These are phyloP conservation scores for Heliopora coerulea DNA, from an alignment of 92 coral and sea anemone species.

Conservation along the genomic window DNA sequence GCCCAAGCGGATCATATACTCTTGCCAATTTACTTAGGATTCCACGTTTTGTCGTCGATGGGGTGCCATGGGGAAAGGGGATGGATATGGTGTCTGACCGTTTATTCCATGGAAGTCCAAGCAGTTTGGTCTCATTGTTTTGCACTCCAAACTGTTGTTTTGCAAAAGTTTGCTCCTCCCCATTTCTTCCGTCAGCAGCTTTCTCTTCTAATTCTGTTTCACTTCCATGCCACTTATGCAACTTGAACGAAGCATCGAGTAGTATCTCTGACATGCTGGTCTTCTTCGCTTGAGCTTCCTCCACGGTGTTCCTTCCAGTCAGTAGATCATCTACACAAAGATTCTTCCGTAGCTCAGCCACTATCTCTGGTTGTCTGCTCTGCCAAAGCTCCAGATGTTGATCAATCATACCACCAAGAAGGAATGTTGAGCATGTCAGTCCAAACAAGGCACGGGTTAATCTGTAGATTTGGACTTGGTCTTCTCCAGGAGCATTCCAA, in stretches of 20 bases:
- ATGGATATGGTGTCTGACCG: background rate
- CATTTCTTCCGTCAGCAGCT: too few relatives aligned
- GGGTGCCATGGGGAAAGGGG: constrained; percentile 5
- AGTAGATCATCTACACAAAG: constrained; percentile 12
- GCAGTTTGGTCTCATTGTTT: constrained; percentile 6
- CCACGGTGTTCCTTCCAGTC: background rate
- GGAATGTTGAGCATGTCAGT: background rate
- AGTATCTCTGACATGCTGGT: background rate
- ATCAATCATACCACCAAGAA: constrained; percentile 3
- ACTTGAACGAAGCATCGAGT: background rate
- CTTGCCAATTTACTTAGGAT: constrained; percentile 28
- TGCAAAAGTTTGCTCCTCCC: constrained; percentile 6
- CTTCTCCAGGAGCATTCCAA: background rate
- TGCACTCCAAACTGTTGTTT: constrained; percentile 8
- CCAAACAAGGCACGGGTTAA: too few relatives aligned
- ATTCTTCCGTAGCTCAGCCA: background rate
- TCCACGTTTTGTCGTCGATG: constrained; percentile 14
- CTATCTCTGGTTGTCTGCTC: constrained; percentile 4
- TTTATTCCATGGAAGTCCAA: constrained; percentile 13
- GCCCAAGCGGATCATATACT: constrained; percentile 26
- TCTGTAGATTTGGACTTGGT: background rate
- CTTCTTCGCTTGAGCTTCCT: constrained; percentile 3
- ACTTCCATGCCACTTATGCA: constrained; percentile 15
- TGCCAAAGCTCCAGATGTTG: constrained; percentile 6
- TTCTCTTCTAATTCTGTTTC: constrained; percentile 19